Evolutionary conservation across 2,113 vertebrate genomes (phyloP).

Genomic region (Urocolius indicus): DNA sequence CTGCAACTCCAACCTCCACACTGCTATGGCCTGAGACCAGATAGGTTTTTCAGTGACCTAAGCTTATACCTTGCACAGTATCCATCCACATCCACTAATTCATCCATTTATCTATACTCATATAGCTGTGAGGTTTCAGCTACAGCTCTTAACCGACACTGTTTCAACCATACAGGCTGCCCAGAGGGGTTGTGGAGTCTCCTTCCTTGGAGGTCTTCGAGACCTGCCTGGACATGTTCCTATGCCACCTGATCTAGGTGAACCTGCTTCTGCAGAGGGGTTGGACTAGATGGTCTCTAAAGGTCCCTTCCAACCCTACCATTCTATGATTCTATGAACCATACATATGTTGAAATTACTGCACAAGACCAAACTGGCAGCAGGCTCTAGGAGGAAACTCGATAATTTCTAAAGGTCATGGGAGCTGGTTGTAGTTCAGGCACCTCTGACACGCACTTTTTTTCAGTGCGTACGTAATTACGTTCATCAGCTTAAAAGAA

Average conservation of each 20-base stretch:
- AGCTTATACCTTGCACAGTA: neutral
- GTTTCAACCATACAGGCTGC: neutral
- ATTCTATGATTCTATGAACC: too few relatives aligned
- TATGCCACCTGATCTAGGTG: too few relatives aligned
- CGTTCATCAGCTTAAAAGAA: neutral
- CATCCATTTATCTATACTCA: neutral
- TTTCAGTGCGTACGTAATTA: too few relatives aligned
- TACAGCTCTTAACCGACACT: neutral
- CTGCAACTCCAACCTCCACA: neutral
- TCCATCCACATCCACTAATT: neutral
- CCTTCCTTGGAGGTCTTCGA: too few relatives aligned
- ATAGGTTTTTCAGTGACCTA: neutral
- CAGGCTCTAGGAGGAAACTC: neutral
- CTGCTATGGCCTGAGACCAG: neutral
- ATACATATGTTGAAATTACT: neutral
- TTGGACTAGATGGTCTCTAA: too few relatives aligned
- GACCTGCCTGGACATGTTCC: too few relatives aligned
- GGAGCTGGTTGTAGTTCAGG: neutral
- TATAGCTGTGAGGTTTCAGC: neutral
- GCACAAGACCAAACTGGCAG: neutral
- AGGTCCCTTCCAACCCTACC: too few relatives aligned
- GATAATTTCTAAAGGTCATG: neutral
- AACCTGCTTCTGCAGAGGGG: too few relatives aligned
- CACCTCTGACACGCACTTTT: neutral
- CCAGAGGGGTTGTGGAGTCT: too few relatives aligned